Evolutionary conservation across 2,797 vertebrate species (phyloP).

Genomic region (Malacoraja senta): DNA sequence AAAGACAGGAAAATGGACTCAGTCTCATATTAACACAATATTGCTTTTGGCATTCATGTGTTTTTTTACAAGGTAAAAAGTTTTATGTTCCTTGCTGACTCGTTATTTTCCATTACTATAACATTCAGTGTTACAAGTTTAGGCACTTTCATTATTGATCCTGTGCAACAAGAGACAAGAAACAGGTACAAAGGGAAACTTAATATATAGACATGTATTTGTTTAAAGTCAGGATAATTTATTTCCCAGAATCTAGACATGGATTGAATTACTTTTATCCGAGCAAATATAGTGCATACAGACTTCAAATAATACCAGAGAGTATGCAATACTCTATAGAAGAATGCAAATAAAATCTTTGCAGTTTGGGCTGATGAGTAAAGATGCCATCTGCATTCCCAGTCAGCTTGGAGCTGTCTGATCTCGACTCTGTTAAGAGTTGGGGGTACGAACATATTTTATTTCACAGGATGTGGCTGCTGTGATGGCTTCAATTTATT

Average conservation of each 20-base stretch:
- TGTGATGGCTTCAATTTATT: no score
- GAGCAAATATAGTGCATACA: background rate
- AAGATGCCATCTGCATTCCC: background rate
- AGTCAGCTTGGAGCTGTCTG: background rate
- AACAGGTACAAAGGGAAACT: background rate
- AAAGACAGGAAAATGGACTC: background rate
- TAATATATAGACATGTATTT: background rate
- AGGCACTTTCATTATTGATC: background rate
- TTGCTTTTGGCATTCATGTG: background rate
- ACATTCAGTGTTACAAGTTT: background rate
- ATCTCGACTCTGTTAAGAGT: background rate
- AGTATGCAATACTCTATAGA: no score
- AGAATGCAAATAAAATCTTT: background rate
- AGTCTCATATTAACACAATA: background rate
- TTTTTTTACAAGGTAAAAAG: constrained; percentile 19
- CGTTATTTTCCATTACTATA: background rate
- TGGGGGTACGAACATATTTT: no score
- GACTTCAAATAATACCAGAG: background rate
- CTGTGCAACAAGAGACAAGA: background rate
- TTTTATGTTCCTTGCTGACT: constrained; percentile 18
- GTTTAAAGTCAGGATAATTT: constrained; percentile 6
- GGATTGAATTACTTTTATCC: background rate
- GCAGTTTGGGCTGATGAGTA: background rate
- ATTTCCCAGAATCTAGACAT: background rate
- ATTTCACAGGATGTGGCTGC: no score